A percentile compares a stretch with the other conserved stretches of the same genome.
Evolutionary conservation across 1,140 invertebrate genomes (phyloP).

Genomic region (Thrips palmi): DNA sequence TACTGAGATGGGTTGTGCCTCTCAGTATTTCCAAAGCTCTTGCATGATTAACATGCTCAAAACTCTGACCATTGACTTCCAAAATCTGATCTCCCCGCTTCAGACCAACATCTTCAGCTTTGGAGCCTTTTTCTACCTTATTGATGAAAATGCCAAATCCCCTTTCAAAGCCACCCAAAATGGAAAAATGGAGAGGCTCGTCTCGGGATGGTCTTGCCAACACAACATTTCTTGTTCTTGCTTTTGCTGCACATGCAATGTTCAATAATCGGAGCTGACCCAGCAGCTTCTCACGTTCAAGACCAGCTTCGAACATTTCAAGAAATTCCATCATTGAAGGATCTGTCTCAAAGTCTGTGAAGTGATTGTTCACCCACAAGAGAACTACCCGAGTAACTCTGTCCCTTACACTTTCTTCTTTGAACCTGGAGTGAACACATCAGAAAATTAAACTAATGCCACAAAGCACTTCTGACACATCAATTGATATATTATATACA

Average conservation of each 20-base stretch:
- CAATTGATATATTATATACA: neutral
- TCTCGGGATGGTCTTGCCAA: conserved; percentile 78
- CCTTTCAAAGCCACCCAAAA: conserved; percentile 81
- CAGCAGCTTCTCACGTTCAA: conserved; percentile 71
- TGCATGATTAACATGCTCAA: conserved; percentile 76
- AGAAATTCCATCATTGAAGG: conserved; percentile 92
- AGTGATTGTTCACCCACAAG: conserved; percentile 98
- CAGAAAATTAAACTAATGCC: conserved; percentile 3
- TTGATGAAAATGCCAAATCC: conserved; percentile 89
- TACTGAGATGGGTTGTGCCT: conserved; percentile 85
- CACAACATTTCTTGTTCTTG: conserved; percentile 75
- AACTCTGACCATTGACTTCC: conserved; percentile 93
- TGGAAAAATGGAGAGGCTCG: conserved; percentile 82
- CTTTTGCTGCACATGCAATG: conserved; percentile 93
- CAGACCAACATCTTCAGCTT: conserved; percentile 89
- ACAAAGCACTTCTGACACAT: neutral
- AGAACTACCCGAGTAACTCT: conserved; percentile 86
- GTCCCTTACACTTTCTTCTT: conserved; percentile 60
- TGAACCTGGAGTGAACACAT: conserved; percentile 29
- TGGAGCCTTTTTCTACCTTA: conserved; percentile 74
- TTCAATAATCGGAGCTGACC: conserved; percentile 66
- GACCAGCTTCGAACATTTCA: conserved; percentile 73
- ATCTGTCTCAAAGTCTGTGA: conserved; percentile 96
- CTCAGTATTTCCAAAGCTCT: conserved; percentile 82
- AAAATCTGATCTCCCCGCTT: conserved; percentile 94